phyloP scores from a whole-genome alignment of 2,888 invertebrate species.

The Stenodema calcarata region DNA sequence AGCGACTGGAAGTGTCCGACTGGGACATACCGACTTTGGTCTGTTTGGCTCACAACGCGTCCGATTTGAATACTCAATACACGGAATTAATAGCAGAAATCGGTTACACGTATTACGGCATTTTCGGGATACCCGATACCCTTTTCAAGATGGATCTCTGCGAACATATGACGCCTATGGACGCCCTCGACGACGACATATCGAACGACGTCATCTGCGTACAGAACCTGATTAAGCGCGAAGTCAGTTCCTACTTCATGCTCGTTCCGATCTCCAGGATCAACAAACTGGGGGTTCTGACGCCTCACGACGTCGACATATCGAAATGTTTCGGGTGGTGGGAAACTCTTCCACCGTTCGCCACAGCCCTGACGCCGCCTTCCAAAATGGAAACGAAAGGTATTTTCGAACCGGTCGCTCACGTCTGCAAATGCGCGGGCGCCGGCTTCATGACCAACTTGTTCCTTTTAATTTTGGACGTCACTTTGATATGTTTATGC shows the following conservation, averaged over 20 bases:
- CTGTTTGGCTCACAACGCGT: constrained; percentile 24
- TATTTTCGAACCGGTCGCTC: neutral
- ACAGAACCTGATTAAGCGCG: neutral
- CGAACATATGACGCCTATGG: neutral
- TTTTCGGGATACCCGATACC: constrained; percentile 11
- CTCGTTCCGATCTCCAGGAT: neutral
- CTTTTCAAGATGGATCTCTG: neutral
- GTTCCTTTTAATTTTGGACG: neutral
- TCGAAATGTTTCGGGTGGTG: constrained; percentile 21
- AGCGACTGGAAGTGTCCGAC: constrained; percentile 3
- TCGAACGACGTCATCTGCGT: constrained; percentile 12
- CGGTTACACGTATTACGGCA: constrained; percentile 6
- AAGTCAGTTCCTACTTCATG: neutral
- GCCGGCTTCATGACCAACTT: constrained; percentile 1
- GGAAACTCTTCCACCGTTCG: neutral
- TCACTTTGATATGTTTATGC: neutral
- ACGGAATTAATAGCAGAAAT: neutral
- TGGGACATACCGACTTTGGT: constrained; percentile 33
- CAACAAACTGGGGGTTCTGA: constrained; percentile 1
- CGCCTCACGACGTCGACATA: constrained; percentile 18
- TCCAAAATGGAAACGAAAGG: neutral
- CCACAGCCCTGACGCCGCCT: neutral
- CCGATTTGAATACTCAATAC: neutral
- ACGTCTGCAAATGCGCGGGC: constrained; percentile 9
- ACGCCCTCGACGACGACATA: constrained; percentile 4